Evolutionary conservation across 2,797 vertebrate genomes (phyloP), one percentile per base, ranked within the genome.

Genomic region (Gymnocypris eckloni): DNA sequence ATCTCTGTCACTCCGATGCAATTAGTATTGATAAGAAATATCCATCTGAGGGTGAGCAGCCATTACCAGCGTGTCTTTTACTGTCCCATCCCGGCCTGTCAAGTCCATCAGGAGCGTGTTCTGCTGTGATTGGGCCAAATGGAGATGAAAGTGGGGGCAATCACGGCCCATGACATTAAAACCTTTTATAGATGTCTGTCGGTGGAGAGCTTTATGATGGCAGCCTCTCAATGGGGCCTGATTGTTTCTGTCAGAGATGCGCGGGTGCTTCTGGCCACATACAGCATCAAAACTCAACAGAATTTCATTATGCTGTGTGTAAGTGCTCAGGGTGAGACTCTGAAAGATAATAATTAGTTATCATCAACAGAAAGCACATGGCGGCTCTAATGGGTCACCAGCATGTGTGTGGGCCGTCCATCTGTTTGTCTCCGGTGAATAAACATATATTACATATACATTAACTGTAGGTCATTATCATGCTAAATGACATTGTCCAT

Each of bases 1-100:
- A 90, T 92, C 88, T 89, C 89, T 89, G 90, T 93, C 91, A 92
- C 90, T 79, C 90, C 90, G 89, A 91, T 91, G 89, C 92, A 94
- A 93, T 95, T 94, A 93, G 82, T 90, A 93, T 93, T 91, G 92
- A 94, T 94, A 93, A 92, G 90, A 93, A 92, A 91, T 88, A 88
- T 92, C 87, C 89, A 93, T 91, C 90, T 91, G 84, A 79, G 90
- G 91, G 90, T 90, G 87, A 88, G 85, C 87, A 85, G 90, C 84
- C 83, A 88, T 90, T 91, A 87, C 67, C 67, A 77, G 89, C 85
- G 22, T 90, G 87, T 89, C 86, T 92, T 82, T 86, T 78, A 77
- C 83, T 87, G 86, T 85, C 54, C 90, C 84, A 87, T 91, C 89
- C 81, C 56, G 37, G 86, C 83, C 87, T 92, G 90, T 90, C 90